Evolutionary conservation across 1,140 invertebrate genomes (phyloP).

Genomic region (Campodea augens): DNA sequence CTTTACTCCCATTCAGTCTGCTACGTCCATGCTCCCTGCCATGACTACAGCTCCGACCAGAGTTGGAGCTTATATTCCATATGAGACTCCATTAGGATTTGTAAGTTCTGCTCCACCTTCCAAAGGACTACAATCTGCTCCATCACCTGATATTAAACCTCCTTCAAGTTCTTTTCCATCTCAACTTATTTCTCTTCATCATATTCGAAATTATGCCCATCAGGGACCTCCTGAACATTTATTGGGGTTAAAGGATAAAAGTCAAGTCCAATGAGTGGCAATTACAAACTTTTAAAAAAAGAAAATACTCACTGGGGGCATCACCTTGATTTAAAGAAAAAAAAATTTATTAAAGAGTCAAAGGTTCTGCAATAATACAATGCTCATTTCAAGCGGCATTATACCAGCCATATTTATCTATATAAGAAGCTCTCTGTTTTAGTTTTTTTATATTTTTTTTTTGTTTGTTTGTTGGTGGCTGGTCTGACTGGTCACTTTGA

Average conservation of each 20-base stretch:
- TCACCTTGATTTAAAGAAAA: too few species aligned
- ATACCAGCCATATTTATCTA: too few species aligned
- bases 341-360: too few species aligned
- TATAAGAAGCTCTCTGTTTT: too few species aligned
- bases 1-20: conserved; percentile 72
- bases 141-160: conserved; percentile 20
- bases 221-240: conserved; percentile 47
- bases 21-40: conserved; percentile 38
- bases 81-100: conserved; percentile 81
- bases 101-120: too few species aligned
- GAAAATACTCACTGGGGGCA: too few species aligned
- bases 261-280: conserved; percentile 21
- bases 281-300: too few species aligned
- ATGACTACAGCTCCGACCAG: conserved; percentile 25
- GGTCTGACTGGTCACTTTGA: too few species aligned
- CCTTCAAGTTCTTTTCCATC: conserved; percentile 63
- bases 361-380: too few species aligned
- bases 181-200: conserved; percentile 85
- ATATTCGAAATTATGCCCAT: conserved; percentile 90
- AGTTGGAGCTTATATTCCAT: conserved; percentile 51
- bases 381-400: too few species aligned
- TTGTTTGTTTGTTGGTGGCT: too few species aligned
- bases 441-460: too few species aligned
- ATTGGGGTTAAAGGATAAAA: conserved; percentile 33
- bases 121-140: conserved; percentile 17